A percentile compares a stretch with the other conserved stretches of the same genome.
Evolutionary conservation across 2,113 vertebrate species (phyloP).

Genomic region (Capreolus pygargus): DNA sequence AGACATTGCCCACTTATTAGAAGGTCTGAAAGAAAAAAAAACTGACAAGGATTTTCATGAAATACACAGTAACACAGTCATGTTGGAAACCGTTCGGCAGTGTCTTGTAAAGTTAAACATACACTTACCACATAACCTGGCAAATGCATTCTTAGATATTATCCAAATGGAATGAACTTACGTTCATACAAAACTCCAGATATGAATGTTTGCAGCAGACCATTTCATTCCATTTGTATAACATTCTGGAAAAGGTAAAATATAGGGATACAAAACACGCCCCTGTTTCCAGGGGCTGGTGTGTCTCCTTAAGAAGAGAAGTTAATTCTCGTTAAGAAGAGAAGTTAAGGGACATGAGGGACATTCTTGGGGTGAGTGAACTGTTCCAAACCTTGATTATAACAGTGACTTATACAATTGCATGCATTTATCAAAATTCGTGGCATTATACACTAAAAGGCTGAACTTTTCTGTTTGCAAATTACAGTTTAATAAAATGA

Average conservation of each 20-base stretch:
- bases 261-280: not conserved
- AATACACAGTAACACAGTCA: not conserved
- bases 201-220: not conserved
- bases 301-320: not conserved
- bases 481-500: not conserved
- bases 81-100: not conserved
- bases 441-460: not conserved
- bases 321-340: not conserved
- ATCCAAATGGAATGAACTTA: not conserved
- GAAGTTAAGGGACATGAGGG: not conserved
- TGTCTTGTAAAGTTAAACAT: not conserved
- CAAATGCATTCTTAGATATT: not conserved
- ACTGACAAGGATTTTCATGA: not conserved
- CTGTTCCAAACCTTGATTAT: not conserved
- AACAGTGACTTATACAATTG: not conserved
- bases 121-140: not conserved
- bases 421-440: not conserved
- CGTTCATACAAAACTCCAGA: not conserved
- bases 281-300: not conserved
- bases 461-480: not conserved
- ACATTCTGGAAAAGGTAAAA: not conserved
- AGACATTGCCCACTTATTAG: not conserved
- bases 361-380: not conserved
- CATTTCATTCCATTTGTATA: not conserved
- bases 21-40: not conserved